Evolutionary conservation across 1,140 invertebrate genomes (phyloP), one percentile per base, ranked within the genome.

Genomic region (Vollenhovia emeryi): DNA sequence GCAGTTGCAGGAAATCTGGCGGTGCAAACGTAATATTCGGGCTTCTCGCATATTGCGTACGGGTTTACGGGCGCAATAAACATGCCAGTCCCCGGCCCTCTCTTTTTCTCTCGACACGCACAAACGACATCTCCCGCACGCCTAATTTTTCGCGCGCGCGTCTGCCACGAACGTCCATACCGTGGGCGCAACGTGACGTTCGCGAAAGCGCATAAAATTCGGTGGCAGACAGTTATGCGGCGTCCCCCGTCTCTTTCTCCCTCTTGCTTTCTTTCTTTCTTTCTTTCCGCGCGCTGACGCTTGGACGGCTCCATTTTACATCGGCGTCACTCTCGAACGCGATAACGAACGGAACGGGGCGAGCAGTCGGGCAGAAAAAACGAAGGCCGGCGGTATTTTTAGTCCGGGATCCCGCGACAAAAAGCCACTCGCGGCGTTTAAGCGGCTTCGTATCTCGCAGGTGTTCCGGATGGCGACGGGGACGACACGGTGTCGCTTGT

Each of bases 181-280:
- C 40, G 59, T 40, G 59, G 59, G 43, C 15, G 59, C 75, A 64
- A 50, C 43, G 30, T 36, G 75, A 78, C 27, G 74, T 50, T 62
- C 78, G 36, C 66, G 50, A 73, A 82, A 73, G n/a, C 78, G 48
- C 66, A 82, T 82, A 82, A 82, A 82, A 82, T 82, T 59, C 66
- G 50, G 50, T 45, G 68, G 66, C 66, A 5, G 66, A 82, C 78
- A 82, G 66, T 82, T 82, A 73, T 66, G 50, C 62, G 62, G 7
- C 27, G 40, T 33, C 52, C 45, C 18, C 30, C 48, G 3, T 57
- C 21, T 69, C 40, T 48, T 21, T 27, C 18, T 40, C n/a, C 24
- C 8, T 33, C 27, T 60, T 2, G 33, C n/a, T 18, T 15, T 18
- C 18, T 15, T 50, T 50, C 48, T 5, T 15, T 69, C 21, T 36